Base-by-base conservation (phyloP, 2,888 invertebrate genomes). In the Tiliacea citrago region DNA sequence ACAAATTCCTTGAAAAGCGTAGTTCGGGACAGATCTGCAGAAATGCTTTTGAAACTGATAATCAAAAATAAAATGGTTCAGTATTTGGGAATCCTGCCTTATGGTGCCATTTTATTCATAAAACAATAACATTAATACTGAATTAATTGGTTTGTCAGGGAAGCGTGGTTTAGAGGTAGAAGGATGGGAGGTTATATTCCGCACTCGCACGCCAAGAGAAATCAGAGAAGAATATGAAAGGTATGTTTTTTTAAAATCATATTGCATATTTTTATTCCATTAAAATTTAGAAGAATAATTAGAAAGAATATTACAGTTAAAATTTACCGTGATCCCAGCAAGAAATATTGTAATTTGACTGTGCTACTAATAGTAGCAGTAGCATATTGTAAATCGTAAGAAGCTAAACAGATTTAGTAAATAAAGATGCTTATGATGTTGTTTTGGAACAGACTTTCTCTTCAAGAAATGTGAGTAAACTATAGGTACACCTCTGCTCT, bases 141-240 rank as follows among this genome's bases (percentile, higher is more conserved):
- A 53, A 73, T 57, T 51, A 62, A 74, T 68, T 63, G 73, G 1
- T 24, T 79, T 90, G 88, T 94, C 97, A 93, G 99, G 99, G n/a
- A 97, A 98, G 72, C 98, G 98, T 90, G 99, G 99, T 0, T 96
- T 99, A 47, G 98, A 99, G 93, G 98, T 99, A 0, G 99, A 99
- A 90, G 99, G 99, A 72, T 99, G 99, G 99, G 99, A 99, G 96
- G 97, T 99, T 51, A 98, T 99, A 49, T 98, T 99, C 89, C 97
- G 99, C 55, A 98, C 98, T 2, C 98, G 98, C 92, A 99, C 99
- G 5, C 99, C 99, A 3, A 98, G 98, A 86, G 99, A 99, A 97
- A 99, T 99, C 76, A 97, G 99, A 75, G 99, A 99, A 79, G 99
- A 99, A 95, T 99, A 99, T 97, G 99, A 99, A 94, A 97, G 99